These are phyloP conservation scores for Chelmon rostratus DNA, from an alignment of 2,797 vertebrate genomes.

Conservation along the genomic window DNA sequence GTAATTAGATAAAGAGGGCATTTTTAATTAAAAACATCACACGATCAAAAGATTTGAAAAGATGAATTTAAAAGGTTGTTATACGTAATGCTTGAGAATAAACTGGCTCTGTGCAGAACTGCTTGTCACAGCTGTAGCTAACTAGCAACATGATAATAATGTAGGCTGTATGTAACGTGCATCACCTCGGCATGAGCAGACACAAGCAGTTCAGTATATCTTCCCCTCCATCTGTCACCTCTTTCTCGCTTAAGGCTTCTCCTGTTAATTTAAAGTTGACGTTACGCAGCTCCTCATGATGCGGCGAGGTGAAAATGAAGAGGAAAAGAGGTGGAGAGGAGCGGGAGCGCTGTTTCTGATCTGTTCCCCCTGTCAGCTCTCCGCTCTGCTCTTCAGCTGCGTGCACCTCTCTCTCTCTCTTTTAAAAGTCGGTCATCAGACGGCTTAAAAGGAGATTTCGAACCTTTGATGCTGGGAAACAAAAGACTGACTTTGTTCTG, in stretches of 20 bases:
- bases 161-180: neutral
- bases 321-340: conserved; percentile 25
- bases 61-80: neutral
- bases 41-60: neutral
- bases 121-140: neutral
- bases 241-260: conserved; percentile 2
- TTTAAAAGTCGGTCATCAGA: conserved; percentile 58
- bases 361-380: conserved; percentile 47
- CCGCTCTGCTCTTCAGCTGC: conserved; percentile 39
- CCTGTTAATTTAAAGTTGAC: conserved; percentile 37
- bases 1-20: neutral
- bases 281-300: neutral
- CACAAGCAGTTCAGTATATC: neutral
- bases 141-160: neutral
- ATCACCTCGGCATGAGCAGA: neutral
- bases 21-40: neutral
- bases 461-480: conserved; percentile 67
- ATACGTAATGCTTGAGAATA: neutral
- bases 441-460: conserved; percentile 49
- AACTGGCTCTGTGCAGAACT: neutral
- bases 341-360: conserved; percentile 42
- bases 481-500: conserved; percentile 68
- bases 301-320: conserved; percentile 23
- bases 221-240: neutral
- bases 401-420: conserved; percentile 40